Evolutionary conservation across 2,797 vertebrate species (phyloP).

Genomic region (Taeniopygia guttata): DNA sequence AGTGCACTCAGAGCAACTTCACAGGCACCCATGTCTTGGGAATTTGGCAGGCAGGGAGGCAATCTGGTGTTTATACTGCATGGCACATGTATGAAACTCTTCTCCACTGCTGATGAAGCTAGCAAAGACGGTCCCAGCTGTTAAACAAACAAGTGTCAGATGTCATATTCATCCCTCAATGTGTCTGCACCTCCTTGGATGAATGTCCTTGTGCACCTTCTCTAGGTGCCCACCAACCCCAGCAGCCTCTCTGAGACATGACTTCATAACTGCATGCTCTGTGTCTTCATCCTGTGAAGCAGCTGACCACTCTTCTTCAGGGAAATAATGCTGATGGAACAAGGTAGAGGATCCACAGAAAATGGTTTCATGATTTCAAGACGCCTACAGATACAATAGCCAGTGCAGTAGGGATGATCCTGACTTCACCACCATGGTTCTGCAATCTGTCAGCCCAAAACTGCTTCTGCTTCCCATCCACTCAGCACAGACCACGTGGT

Average conservation of each 20-base stretch:
- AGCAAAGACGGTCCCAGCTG: not conserved
- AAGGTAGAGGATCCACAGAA: not conserved
- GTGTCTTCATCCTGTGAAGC: not conserved
- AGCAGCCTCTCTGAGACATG: accelerated
- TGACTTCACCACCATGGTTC: not conserved
- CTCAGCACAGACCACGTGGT: not conserved
- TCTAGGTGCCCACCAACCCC: not conserved
- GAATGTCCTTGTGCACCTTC: not conserved
- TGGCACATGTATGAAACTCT: conserved; percentile 12
- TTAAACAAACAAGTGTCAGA: conserved; percentile 5
- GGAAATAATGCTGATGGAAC: not conserved
- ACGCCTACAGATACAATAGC: accelerated
- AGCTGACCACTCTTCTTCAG: not conserved
- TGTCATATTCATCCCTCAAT: not conserved
- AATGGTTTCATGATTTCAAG: not conserved
- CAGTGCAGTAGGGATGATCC: no score
- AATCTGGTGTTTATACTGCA: conserved; percentile 20
- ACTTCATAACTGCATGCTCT: not conserved
- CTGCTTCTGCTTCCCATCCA: not conserved
- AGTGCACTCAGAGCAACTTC: not conserved
- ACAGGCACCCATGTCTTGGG: not conserved
- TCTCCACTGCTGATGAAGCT: not conserved
- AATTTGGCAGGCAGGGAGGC: conserved; percentile 15
- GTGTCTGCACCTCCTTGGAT: not conserved
- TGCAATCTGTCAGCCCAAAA: no score